A percentile compares a stretch with the other conserved stretches of the same genome.
Conservation (phyloP, 2,113 vertebrate species). For the Crocuta crocuta region DNA sequence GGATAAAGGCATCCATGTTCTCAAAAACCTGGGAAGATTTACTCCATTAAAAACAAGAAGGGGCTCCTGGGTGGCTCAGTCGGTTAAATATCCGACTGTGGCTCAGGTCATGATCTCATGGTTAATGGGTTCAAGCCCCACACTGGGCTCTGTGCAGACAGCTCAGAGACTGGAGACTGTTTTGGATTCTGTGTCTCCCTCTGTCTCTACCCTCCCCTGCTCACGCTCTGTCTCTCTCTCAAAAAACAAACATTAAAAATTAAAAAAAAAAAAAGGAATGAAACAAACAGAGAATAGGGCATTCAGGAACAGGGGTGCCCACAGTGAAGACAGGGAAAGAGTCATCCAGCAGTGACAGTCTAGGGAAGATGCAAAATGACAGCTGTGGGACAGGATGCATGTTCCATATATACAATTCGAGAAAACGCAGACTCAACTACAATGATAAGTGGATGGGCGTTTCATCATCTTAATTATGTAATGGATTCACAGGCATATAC, state of each 20-base stretch:
- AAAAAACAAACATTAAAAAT: too few relatives aligned
- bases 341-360: not conserved
- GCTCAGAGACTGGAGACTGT: too few relatives aligned
- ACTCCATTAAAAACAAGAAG: not conserved
- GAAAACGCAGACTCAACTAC: not conserved
- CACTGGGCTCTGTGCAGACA: too few relatives aligned
- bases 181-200: too few relatives aligned
- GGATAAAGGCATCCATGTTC: not conserved
- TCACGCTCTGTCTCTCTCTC: too few relatives aligned
- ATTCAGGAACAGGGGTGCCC: not conserved
- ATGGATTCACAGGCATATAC: not conserved
- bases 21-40: not conserved
- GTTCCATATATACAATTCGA: not conserved
- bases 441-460: not conserved
- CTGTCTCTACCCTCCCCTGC: too few relatives aligned
- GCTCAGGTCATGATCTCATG: too few relatives aligned
- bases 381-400: not conserved
- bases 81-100: too few relatives aligned
- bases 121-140: too few relatives aligned
- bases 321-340: not conserved
- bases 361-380: not conserved
- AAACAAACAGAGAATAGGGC: not conserved
- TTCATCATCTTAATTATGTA: not conserved
- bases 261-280: not conserved
- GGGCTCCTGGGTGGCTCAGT: too few relatives aligned